Evolutionary conservation across 1,140 invertebrate genomes (phyloP).

Genomic region (Drosophila trapezifrons): DNA sequence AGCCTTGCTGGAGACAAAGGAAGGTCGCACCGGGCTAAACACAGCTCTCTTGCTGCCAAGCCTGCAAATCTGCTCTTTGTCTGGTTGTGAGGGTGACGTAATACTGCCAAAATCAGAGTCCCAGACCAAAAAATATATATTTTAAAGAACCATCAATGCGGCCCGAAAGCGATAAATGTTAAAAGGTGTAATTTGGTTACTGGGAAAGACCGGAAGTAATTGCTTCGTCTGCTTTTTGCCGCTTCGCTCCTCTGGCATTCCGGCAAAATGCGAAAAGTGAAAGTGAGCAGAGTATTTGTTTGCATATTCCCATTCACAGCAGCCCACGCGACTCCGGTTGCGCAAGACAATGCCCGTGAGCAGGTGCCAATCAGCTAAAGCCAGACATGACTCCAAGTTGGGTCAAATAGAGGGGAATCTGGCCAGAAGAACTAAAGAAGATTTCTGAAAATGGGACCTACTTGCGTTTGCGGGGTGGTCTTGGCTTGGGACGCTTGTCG

Average conservation of each 20-base stretch:
- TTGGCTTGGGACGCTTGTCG: conserved; percentile 2
- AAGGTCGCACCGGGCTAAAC: not conserved
- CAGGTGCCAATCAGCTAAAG: not conserved
- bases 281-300: conserved; percentile 20
- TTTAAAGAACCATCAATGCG: not conserved
- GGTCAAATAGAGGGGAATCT: not conserved
- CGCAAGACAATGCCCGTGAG: not conserved
- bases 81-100: conserved; percentile 7
- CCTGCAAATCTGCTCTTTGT: not conserved
- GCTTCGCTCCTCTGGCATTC: not conserved
- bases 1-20: not conserved
- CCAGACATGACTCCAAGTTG: not conserved
- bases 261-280: conserved; percentile 27
- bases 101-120: conserved; percentile 1
- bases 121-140: not conserved
- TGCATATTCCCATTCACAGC: conserved; percentile 5
- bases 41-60: not conserved
- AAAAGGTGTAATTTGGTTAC: not conserved
- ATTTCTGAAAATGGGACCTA: not conserved
- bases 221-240: not conserved
- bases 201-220: conserved; percentile 7
- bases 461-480: conserved; percentile 5
- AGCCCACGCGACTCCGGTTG: conserved; percentile 12
- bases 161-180: not conserved
- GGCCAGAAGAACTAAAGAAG: not conserved